Conservation (phyloP, 1,140 invertebrate species). For the Ericerus pela region DNA sequence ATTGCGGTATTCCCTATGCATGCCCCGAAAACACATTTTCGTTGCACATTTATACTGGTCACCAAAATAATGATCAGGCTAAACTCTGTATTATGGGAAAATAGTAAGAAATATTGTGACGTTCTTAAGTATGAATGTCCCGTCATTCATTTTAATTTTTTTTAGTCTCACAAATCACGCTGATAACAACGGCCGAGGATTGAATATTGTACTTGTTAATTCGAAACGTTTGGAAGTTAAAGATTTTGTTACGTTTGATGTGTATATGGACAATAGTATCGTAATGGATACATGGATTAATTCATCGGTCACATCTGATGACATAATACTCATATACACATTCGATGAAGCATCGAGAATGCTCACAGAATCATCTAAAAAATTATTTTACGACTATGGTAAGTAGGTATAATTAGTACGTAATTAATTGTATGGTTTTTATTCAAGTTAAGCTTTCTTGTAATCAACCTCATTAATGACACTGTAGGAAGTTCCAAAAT, state of each 20-base stretch:
- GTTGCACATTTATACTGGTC: constrained; percentile 35
- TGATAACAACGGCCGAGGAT: constrained; percentile 22
- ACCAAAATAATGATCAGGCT: constrained; percentile 32
- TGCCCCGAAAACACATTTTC: constrained; percentile 32
- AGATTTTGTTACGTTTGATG: constrained; percentile 25
- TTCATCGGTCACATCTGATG: constrained; percentile 18
- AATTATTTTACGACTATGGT: constrained; percentile 23
- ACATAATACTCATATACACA: constrained; percentile 27
- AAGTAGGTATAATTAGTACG: background rate
- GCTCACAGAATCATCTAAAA: constrained; percentile 23
- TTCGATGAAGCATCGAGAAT: constrained; percentile 28
- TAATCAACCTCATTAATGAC: background rate
- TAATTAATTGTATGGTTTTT: background rate
- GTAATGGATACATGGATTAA: constrained; percentile 23
- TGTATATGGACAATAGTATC: constrained; percentile 24
- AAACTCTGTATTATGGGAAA: constrained; percentile 36
- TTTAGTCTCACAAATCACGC: constrained; percentile 12
- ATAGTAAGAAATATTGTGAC: constrained; percentile 30
- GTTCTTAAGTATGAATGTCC: background rate
- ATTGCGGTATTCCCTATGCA: constrained; percentile 33
- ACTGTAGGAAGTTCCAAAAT: constrained; percentile 35
- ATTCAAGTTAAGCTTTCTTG: background rate
- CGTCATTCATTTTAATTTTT: background rate
- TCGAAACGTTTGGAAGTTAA: constrained; percentile 20
- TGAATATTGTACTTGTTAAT: constrained; percentile 25